Conservation (phyloP, 2,888 invertebrate genomes). For the Drosophila parthenogenetica region DNA sequence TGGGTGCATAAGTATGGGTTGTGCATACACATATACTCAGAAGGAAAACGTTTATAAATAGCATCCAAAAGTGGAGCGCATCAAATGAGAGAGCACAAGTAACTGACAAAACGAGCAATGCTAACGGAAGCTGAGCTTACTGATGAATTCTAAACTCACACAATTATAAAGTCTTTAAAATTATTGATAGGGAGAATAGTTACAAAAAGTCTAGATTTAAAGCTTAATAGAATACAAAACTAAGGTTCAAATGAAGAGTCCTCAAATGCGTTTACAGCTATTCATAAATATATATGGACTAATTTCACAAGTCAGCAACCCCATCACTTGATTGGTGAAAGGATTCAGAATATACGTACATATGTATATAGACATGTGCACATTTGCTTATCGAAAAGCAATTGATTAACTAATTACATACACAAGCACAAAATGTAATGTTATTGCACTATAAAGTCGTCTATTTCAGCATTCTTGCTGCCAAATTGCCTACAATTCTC, state of each 20-base stretch:
- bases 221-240: too few relatives aligned
- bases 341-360: slow-evolving; percentile 3
- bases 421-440: slow-evolving; percentile 22
- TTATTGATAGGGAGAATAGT: not conserved
- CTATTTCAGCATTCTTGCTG: slow-evolving; percentile 5
- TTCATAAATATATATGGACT: too few relatives aligned
- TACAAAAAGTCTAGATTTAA: not conserved
- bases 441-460: not conserved
- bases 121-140: slow-evolving; percentile 66
- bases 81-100: slow-evolving; percentile 41
- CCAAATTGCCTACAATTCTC: slow-evolving; percentile 4
- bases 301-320: slow-evolving; percentile 2
- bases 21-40: slow-evolving; percentile 23
- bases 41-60: slow-evolving; percentile 71
- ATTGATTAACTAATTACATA: slow-evolving; percentile 3
- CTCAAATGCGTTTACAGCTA: too few relatives aligned
- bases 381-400: slow-evolving; percentile 17
- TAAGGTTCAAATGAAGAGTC: too few relatives aligned
- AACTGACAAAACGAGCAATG: slow-evolving; percentile 21
- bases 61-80: slow-evolving; percentile 77
- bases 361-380: not conserved
- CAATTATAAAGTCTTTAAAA: slow-evolving; percentile 4
- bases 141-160: slow-evolving; percentile 48
- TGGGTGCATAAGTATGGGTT: slow-evolving; percentile 27
- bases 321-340: not conserved